A percentile compares a stretch with the other conserved stretches of the same genome.
These are phyloP conservation scores for Cinara cedri DNA, from an alignment of 2,888 invertebrate species.

Conservation along the genomic window DNA sequence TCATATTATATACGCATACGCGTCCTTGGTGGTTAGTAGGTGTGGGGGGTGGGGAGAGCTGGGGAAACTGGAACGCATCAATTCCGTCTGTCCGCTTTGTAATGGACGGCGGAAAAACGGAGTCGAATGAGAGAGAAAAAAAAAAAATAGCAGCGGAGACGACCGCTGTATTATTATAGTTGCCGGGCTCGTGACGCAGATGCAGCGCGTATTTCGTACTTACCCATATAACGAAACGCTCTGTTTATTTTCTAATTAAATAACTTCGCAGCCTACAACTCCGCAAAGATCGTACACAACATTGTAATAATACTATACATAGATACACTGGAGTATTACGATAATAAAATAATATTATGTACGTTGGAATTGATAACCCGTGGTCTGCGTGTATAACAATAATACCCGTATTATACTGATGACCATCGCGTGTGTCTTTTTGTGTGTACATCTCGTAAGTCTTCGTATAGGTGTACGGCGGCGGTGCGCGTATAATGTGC, in stretches of 20 bases:
- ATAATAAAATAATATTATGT: background rate
- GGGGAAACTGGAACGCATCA: background rate
- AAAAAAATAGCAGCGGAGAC: too few relatives aligned
- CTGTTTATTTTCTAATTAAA: constrained; percentile 53
- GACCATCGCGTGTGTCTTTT: background rate
- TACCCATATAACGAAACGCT: constrained; percentile 33
- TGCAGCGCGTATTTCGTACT: background rate
- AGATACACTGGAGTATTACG: too few relatives aligned
- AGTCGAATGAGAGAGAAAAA: constrained; percentile 16
- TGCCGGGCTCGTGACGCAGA: too few relatives aligned
- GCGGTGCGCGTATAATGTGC: too few relatives aligned
- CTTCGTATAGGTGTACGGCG: background rate
- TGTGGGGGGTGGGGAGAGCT: background rate
- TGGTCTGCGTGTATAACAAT: too few relatives aligned
- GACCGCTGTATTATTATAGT: background rate
- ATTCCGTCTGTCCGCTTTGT: background rate
- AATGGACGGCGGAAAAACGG: background rate
- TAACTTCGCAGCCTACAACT: constrained; percentile 13
- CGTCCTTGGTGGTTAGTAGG: too few relatives aligned
- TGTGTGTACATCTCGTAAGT: too few relatives aligned
- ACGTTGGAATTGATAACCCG: background rate
- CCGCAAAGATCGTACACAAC: background rate
- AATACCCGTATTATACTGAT: background rate
- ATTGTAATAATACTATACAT: background rate
- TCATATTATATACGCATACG: too few relatives aligned